These are phyloP conservation scores for Sitophilus oryzae DNA, from an alignment of 1,140 invertebrate species.

Conservation along the genomic window DNA sequence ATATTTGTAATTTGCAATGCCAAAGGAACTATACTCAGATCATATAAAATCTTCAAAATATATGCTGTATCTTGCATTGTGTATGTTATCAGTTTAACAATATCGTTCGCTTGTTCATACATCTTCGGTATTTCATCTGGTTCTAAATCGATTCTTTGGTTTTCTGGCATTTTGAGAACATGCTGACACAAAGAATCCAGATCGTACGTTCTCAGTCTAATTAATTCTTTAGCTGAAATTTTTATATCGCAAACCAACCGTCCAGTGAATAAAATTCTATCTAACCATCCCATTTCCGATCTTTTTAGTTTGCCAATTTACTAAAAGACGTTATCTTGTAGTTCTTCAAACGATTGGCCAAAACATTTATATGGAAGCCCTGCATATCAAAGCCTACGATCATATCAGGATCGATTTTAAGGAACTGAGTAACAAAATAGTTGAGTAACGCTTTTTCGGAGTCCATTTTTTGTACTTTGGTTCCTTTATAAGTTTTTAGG, in stretches of 20 bases:
- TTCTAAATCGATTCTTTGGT: constrained; percentile 61
- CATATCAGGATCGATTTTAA: constrained; percentile 87
- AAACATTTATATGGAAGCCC: constrained; percentile 80
- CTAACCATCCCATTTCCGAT: constrained; percentile 49
- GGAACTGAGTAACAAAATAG: constrained; percentile 76
- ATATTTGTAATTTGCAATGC: constrained; percentile 95
- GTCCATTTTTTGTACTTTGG: constrained; percentile 74
- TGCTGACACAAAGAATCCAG: constrained; percentile 73
- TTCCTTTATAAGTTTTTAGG: constrained; percentile 59
- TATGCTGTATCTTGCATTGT: constrained; percentile 82
- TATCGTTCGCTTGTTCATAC: constrained; percentile 57
- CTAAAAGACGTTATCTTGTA: constrained; percentile 84
- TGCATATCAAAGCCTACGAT: constrained; percentile 88
- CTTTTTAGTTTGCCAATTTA: constrained; percentile 76
- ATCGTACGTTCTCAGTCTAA: constrained; percentile 87
- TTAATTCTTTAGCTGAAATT: constrained; percentile 87
- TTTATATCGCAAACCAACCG: constrained; percentile 91
- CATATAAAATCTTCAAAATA: constrained; percentile 77
- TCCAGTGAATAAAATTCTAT: constrained; percentile 63
- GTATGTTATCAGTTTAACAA: constrained; percentile 70
- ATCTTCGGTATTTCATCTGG: constrained; percentile 64
- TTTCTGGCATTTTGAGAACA: constrained; percentile 66
- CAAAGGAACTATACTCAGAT: constrained; percentile 88
- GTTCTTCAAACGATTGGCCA: constrained; percentile 75
- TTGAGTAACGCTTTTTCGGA: constrained; percentile 80